phyloP scores from a whole-genome alignment of 37 sponge, comb jelly and placozoan species.

The Spongia lamella region DNA sequence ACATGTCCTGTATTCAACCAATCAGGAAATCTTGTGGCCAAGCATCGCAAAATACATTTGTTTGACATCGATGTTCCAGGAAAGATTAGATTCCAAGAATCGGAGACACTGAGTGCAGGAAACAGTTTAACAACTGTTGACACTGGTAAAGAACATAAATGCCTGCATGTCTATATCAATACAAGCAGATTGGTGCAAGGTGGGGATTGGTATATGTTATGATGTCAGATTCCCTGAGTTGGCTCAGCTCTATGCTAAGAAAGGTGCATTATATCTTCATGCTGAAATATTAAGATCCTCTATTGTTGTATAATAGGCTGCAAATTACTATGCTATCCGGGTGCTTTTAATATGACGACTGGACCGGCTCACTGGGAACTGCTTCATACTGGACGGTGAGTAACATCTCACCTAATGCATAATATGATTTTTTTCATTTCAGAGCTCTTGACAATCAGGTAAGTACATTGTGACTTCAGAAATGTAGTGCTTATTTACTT shows the following conservation, averaged over 20 bases:
- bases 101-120: slow-evolving; percentile 79
- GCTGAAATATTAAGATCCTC: no score
- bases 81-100: slow-evolving; percentile 84
- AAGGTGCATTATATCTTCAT: no score
- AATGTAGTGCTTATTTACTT: no score
- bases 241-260: slow-evolving; percentile 66
- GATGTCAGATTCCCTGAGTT: slow-evolving; percentile 92
- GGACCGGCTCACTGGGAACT: slow-evolving; percentile 97
- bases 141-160: slow-evolving; percentile 69
- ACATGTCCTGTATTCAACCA: slow-evolving; percentile 65
- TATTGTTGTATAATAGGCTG: slow-evolving; percentile 50
- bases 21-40: slow-evolving; percentile 62
- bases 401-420: background rate
- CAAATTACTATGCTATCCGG: slow-evolving; percentile 84
- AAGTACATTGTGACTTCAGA: no score
- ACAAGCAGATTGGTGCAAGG: slow-evolving; percentile 73
- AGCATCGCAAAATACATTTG: slow-evolving; percentile 89
- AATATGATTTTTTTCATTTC: background rate
- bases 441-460: slow-evolving; percentile 77
- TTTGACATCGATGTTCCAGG: slow-evolving; percentile 99
- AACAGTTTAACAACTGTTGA: slow-evolving; percentile 67
- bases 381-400: slow-evolving; percentile 63
- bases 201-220: slow-evolving; percentile 97
- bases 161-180: background rate
- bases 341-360: slow-evolving; percentile 96